Base-by-base conservation (phyloP, 1,140 invertebrate genomes). In the Pseudobourletiella spinata region DNA sequence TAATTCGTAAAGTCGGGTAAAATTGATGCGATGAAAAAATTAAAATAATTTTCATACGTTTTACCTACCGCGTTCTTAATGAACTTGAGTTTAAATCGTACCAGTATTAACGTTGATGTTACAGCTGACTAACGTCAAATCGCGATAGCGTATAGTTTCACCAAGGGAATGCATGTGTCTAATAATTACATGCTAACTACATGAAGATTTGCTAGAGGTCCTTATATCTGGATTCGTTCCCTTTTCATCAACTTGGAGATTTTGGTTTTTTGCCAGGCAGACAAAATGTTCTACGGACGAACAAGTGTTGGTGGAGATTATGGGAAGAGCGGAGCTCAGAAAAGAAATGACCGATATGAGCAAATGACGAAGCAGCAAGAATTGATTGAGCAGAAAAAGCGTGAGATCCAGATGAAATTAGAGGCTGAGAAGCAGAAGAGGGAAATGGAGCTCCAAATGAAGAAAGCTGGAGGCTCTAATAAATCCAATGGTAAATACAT, bases 301-400 rank as follows among this genome's bases (percentile, higher is more conserved):
- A 57, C 26, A 20, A 60, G 32, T 42, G 64, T 55, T 15, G 51
- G 61, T 2, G 35, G 50, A 28, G 65, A 57, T 20, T 28, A 28
- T 26, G 29, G 44, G 8, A 24, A 32, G 28, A 42, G 50, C 4
- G 59, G 54, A 2, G 25, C 54, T 14, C 32, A 48, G 16, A 20
- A 56, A 6, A 74, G 80, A 69, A 81, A 79, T 74, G 82, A 83
- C 67, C 72, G 82, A 60, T 82, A 82, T 71, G 84, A 84, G 48
- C 85, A 89, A 78, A 88, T 88, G 86, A 83, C 84, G 20, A 86
- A 86, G 70, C 86, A 88, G 70, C 85, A 88, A 72, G 82, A 87
- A 76, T 79, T 88, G 61, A 88, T 89, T 66, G 85, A 88, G 72
- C 81, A 86, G 70, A 88, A 88, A 72, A 88, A 87, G 72, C 78